phyloP scores from a whole-genome alignment of 2,113 vertebrate genomes.

The Cygnus buccinator region DNA sequence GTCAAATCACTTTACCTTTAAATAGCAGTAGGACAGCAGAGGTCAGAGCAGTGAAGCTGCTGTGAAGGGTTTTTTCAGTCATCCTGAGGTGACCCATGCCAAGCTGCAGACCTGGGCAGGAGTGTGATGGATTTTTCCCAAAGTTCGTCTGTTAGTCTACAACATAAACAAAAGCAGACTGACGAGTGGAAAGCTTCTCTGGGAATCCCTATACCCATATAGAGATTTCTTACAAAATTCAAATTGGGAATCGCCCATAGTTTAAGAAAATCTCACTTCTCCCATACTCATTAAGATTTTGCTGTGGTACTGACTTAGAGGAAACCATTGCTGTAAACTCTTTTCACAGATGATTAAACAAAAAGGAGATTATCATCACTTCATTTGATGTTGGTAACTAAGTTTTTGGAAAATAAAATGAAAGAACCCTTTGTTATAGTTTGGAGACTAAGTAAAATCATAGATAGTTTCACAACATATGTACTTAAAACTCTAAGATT shows the following conservation, averaged over 20 bases:
- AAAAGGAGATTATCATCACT: constrained; percentile 39
- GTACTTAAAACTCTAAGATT: not conserved
- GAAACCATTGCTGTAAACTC: constrained; percentile 24
- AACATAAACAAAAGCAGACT: not conserved
- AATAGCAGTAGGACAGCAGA: not conserved
- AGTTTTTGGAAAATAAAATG: constrained; percentile 51
- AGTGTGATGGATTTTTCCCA: not conserved
- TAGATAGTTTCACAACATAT: constrained; percentile 11
- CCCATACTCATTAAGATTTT: not conserved
- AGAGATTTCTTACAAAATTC: not conserved
- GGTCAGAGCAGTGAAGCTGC: not conserved
- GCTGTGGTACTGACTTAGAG: constrained; percentile 36
- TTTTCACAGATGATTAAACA: constrained; percentile 50
- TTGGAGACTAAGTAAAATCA: constrained; percentile 3
- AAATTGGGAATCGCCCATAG: not conserved
- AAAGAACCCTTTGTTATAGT: not conserved
- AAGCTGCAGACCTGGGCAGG: not conserved
- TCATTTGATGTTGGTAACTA: constrained; percentile 57
- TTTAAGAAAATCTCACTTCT: not conserved
- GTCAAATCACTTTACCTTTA: not conserved
- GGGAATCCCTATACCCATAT: not conserved
- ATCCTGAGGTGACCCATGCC: not conserved
- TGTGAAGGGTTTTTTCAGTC: not conserved
- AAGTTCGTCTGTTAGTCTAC: not conserved
- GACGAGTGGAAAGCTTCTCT: not conserved